Evolutionary conservation across 2,113 vertebrate species (phyloP).

Genomic region (Neogobius melanostomus): DNA sequence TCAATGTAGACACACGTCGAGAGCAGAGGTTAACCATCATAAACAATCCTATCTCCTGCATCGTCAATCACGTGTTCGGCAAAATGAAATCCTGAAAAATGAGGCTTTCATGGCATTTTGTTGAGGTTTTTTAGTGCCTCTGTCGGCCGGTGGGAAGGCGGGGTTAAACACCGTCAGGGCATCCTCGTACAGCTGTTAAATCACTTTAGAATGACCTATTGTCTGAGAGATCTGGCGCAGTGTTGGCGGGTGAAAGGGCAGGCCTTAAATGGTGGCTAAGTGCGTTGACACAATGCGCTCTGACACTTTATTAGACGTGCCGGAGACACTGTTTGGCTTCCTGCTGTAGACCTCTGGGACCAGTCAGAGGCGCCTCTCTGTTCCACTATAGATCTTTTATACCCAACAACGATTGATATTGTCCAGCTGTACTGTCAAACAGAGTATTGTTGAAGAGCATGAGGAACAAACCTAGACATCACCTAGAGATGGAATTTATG

Average conservation of each 20-base stretch:
- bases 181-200: conserved; percentile 49
- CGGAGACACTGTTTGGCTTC: conserved; percentile 66
- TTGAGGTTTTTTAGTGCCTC: conserved; percentile 12
- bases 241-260: conserved; percentile 75
- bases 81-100: conserved; percentile 62
- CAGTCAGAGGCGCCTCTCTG: conserved; percentile 63
- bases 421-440: conserved; percentile 48
- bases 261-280: conserved; percentile 75
- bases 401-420: conserved; percentile 65
- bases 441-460: conserved; percentile 19
- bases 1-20: conserved; percentile 57
- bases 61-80: conserved; percentile 61
- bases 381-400: conserved; percentile 54
- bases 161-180: conserved; percentile 63
- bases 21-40: conserved; percentile 67
- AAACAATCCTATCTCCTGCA: conserved; percentile 66
- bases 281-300: conserved; percentile 81
- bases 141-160: conserved; percentile 52
- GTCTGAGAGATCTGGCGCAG: conserved; percentile 62
- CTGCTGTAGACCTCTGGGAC: conserved; percentile 67
- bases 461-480: conserved; percentile 7
- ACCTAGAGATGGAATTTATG: too few species aligned
- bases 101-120: conserved; percentile 20
- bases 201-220: conserved; percentile 70
- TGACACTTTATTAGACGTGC: conserved; percentile 82